phyloP scores from a whole-genome alignment of 2,888 invertebrate genomes.

The Hirtodrosophila trivittata region DNA sequence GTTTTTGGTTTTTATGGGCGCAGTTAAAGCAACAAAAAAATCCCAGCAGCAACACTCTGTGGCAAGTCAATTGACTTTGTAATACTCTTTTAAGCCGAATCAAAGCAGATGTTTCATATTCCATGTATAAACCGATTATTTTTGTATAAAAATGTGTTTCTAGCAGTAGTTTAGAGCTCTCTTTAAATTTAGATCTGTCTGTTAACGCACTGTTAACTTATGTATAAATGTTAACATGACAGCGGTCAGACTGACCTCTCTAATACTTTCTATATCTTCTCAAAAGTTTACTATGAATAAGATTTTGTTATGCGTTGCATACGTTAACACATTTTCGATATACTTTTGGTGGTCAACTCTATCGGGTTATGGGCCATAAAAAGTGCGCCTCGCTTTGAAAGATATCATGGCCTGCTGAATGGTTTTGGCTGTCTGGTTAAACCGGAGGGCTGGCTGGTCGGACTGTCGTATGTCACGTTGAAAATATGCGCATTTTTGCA shows the following conservation, averaged over 20 bases:
- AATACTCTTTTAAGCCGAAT: conserved; percentile 36
- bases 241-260: no score
- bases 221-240: no score
- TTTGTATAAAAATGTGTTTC: no score
- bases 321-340: not conserved
- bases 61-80: not conserved
- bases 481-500: conserved; percentile 78
- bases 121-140: no score
- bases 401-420: conserved; percentile 50
- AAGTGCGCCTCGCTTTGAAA: conserved; percentile 35
- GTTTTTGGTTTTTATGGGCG: conserved; percentile 62
- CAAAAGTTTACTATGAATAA: no score
- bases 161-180: no score
- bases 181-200: no score
- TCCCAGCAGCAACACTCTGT: conserved; percentile 15
- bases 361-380: conserved; percentile 29
- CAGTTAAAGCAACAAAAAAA: conserved; percentile 29
- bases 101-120: no score
- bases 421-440: conserved; percentile 35
- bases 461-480: conserved; percentile 64
- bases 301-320: not conserved
- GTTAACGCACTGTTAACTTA: no score
- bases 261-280: no score
- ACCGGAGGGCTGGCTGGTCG: conserved; percentile 13
- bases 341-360: conserved; percentile 6